Percentiles rank a stretch among this genome's conserved stretches.
Evolutionary conservation across 30 jellyfish, hydroid and myxozoan species (phyloP).

Genomic region (Chironex yamaguchii): DNA sequence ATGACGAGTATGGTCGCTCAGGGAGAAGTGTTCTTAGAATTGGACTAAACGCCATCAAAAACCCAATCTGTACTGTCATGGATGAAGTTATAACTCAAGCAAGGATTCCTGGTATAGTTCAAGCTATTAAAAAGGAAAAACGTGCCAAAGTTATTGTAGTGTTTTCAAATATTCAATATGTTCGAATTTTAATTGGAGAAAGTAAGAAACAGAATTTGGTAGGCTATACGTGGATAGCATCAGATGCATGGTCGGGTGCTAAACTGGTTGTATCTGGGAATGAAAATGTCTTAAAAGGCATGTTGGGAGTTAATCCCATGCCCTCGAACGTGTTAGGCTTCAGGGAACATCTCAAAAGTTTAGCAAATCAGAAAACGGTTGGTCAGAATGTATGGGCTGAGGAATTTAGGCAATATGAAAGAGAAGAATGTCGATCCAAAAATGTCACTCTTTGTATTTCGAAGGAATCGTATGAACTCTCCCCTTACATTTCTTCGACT

Average conservation of each 20-base stretch:
- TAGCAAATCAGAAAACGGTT: conserved; percentile 8
- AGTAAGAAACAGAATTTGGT: conserved; percentile 16
- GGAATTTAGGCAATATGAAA: conserved; percentile 33
- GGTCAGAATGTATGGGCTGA: conserved; percentile 26
- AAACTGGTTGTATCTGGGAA: conserved; percentile 5
- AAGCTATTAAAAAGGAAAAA: conserved; percentile 8
- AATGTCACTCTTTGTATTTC: conserved; percentile 28
- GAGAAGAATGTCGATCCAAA: neutral
- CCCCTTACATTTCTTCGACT: conserved; percentile 73
- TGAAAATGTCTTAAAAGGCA: conserved; percentile 36
- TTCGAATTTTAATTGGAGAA: conserved; percentile 14
- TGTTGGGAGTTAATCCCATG: conserved; percentile 78
- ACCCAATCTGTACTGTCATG: conserved; percentile 66
- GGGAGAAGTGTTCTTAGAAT: conserved; percentile 77
- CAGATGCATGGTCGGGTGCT: conserved; percentile 80
- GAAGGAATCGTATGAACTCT: conserved; percentile 25
- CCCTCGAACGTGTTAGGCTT: conserved; percentile 47
- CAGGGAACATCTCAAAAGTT: conserved; percentile 5
- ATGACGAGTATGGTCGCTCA: conserved; percentile 89
- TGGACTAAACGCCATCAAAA: neutral
- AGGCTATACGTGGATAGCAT: conserved; percentile 66
- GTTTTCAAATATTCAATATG: conserved; percentile 7
- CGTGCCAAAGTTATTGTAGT: conserved; percentile 59
- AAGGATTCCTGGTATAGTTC: conserved; percentile 14
- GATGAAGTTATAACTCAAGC: conserved; percentile 62